Conservation (phyloP, 1,140 invertebrate genomes). For the Drosophila murphyi region DNA sequence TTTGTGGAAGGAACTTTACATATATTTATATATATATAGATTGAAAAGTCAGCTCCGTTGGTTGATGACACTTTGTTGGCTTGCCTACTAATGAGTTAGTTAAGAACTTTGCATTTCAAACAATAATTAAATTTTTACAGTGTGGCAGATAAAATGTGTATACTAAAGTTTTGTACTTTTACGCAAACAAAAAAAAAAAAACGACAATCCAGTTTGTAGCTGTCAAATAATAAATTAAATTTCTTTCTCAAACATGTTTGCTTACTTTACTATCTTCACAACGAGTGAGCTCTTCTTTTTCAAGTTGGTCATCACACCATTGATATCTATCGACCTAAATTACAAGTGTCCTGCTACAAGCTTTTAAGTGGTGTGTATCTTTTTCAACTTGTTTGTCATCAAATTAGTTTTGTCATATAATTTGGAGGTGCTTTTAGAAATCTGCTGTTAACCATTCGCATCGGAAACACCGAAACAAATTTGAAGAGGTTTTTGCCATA, state of each 20-base stretch:
- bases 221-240: too few relatives aligned
- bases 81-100: constrained; percentile 29
- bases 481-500: too few relatives aligned
- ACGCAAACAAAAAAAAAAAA: neutral
- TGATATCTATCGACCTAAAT: too few relatives aligned
- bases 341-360: too few relatives aligned
- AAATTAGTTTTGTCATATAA: neutral
- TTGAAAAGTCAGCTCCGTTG: constrained; percentile 9
- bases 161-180: neutral
- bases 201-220: neutral
- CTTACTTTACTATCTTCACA: too few relatives aligned
- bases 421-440: neutral
- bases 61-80: neutral
- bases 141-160: neutral
- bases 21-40: constrained; percentile 1
- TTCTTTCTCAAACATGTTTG: too few relatives aligned
- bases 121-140: constrained; percentile 31
- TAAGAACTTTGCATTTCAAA: constrained; percentile 18
- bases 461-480: too few relatives aligned
- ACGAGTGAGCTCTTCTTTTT: too few relatives aligned
- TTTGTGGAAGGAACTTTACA: constrained; percentile 26
- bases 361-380: neutral
- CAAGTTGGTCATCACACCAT: too few relatives aligned
- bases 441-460: neutral
- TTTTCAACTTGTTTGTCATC: neutral